Base-by-base conservation (phyloP, 2,113 vertebrate species). In the Philantomba maxwellii region DNA sequence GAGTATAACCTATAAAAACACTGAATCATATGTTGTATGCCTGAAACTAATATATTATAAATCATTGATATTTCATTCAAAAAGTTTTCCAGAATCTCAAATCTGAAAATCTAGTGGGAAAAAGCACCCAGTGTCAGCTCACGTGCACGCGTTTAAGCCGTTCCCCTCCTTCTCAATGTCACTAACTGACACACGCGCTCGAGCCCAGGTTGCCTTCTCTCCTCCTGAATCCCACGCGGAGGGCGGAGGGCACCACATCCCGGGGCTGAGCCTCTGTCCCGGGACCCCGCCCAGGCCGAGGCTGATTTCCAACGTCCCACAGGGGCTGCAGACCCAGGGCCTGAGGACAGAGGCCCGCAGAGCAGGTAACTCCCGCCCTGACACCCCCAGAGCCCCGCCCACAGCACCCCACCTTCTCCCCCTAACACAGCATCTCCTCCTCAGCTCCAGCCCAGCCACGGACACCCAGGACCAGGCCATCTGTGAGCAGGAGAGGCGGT, bases 71-170 rank as follows among this genome's bases (percentile, higher is more conserved):
- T 43, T 43, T 43, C 39, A 43, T 43, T 43, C 39, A 43, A 43
- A 43, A 43, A 43, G 4, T 43, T 43, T 43, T 43, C 39, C 39
- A 43, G 39, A 43, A 43, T 43, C 39, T 43, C 39, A 43, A 43
- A 43, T 43, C 39, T 43, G 39, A 43, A 39, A 21, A 4, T 11
- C 49, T 36, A 43, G 70, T 33, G 39, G 8, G 1, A 64, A 28
- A 30, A 47, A 12, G 16, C 21, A 8, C 12, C 1, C 3, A 6
- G 43, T 23, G 16, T 33, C 5, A 36, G 77, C 1, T 1, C 11
- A 4, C 3, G 5, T 0, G 25, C 6, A 6, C 30, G 11, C 1
- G 0, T 5, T 3, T 15, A 49, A 49, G 33, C 33, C 12, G 0
- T 7, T 3, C 11, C 9, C 25, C 19, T 2, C 16, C 5, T 17